Evolutionary conservation across 2,888 invertebrate species (phyloP), one percentile per base, ranked within the genome.

Genomic region (Therioaphis trifolii): DNA sequence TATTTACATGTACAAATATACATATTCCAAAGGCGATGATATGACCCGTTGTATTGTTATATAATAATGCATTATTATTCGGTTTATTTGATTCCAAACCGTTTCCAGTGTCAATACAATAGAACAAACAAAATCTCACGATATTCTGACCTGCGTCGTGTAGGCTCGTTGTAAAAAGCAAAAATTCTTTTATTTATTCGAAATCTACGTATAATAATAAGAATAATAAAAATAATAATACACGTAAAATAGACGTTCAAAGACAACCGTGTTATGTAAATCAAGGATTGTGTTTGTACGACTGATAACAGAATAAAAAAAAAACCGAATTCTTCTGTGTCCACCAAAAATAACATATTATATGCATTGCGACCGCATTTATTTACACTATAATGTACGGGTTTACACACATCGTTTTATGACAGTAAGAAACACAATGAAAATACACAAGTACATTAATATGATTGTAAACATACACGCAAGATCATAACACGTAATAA

Each of bases 251-350:
- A n/a, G n/a, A n/a, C 4, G 35, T 58, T 75, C n/a, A 46, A 46
- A 18, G 40, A 43, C 75, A 58, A 49, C 35, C 35, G 49, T 27
- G 43, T 63, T 76, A 46, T 46, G 46, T 46, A 76, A 63, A 76
- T 29, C 61, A 29, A 63, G 46, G 15, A 29, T 46, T 14, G 76
- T 29, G 76, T 76, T 76, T 46, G 46, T 46, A 63, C 61, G 46
- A 46, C 61, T 46, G 46, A 75, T 43, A 24, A 18, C 18, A 24
- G n/a, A 0, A 27, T 2, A 55, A 46, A n/a, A 46, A 74, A 5
- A 24, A 61, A 61, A 61, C 15, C 55, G 18, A 27, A 71, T 27
- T 18, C 72, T 72, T 72, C 14, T 12, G 29, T n/a, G n/a, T 29
- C 29, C 72, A 29, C 29, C 49, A 52, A 52, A 72, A 3, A 29